Conservation (phyloP, 2,797 vertebrate species). For the Macroramphosus scolopax region DNA sequence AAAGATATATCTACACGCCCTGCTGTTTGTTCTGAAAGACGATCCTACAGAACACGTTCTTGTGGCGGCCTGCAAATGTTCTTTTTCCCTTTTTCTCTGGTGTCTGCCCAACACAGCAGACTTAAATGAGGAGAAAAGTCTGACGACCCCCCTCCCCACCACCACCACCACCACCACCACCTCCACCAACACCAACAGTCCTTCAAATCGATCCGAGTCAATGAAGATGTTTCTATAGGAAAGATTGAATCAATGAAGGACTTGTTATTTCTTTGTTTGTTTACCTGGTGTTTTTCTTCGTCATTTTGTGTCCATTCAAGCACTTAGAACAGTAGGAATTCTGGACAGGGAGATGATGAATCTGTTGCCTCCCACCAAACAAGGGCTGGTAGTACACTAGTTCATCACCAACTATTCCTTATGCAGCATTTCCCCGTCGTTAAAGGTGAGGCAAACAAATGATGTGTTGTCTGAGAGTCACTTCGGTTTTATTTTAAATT, state of each 20-base stretch:
- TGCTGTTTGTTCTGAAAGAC: conserved; percentile 52
- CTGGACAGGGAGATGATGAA: conserved; percentile 31
- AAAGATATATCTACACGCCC: conserved; percentile 29
- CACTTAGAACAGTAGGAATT: conserved; percentile 50
- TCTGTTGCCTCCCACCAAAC: conserved; percentile 62
- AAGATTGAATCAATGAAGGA: conserved; percentile 47
- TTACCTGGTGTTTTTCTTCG: conserved; percentile 28
- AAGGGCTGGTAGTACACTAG: conserved; percentile 77
- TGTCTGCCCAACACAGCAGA: conserved; percentile 63
- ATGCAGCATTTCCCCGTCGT: conserved; percentile 39
- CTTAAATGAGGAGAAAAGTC: conserved; percentile 67
- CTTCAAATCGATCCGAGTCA: conserved; percentile 42
- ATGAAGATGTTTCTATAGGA: conserved; percentile 34
- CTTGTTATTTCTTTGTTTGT: conserved; percentile 16
- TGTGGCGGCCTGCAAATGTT: conserved; percentile 52
- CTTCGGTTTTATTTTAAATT: conserved; percentile 38
- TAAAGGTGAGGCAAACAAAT: conserved; percentile 20
- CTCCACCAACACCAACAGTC: too few species aligned
- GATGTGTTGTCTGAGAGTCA: conserved; percentile 26
- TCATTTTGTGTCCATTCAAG: conserved; percentile 37
- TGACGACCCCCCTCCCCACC: conserved; percentile 36
- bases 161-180: too few species aligned
- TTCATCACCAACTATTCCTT: conserved; percentile 50
- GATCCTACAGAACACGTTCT: conserved; percentile 50
- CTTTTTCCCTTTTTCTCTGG: conserved; percentile 43